Evolutionary conservation across 1,140 invertebrate genomes (phyloP), one percentile per base, ranked within the genome.

Genomic region (Heliconius eleuchia): DNA sequence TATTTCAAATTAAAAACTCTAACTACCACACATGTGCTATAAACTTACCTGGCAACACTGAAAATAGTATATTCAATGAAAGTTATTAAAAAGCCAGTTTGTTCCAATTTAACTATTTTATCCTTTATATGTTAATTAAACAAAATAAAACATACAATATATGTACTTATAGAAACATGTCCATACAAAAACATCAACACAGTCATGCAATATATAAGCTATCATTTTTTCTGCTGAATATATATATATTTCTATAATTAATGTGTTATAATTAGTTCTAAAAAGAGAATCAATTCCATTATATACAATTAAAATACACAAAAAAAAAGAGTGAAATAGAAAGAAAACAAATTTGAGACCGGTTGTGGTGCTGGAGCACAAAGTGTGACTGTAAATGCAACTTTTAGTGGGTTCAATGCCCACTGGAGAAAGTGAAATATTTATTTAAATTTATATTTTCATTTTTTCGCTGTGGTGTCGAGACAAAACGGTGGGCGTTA

Each of bases 191-290:
- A 71, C 71, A 66, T 70, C 50, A 34, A 70, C 46, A 30, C 72
- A 76, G 30, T 74, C 77, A 74, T 79, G 77, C 81, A 82, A 71
- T 50, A 73, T 60, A 74, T 76, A 2, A 71, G 52, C 70, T 76
- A 74, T 80, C 71, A 76, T 52, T 37, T 76, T 76, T 80, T 73
- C 66, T 80, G 71, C 70, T 80, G 74, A 66, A 27, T 75, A 71
- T 27, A 37, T 55, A 23, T 55, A 74, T 11, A 2, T 55, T 52
- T 42, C 18, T 23, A 6, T 52, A 27, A 74, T 73, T 50, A 11
- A 37, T 39, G 50, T 52, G 50, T 52, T 19, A 52, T 52, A 52
- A 16, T 46, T 46, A 46, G 0, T 46, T 16, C 42, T 46, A 16
- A 46, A 46, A 46, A 46, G 2, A 46, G 42, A 46, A 16, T 46